These are phyloP conservation scores for Coccyzus lansbergi DNA, from an alignment of 2,797 vertebrate genomes.

Conservation along the genomic window DNA sequence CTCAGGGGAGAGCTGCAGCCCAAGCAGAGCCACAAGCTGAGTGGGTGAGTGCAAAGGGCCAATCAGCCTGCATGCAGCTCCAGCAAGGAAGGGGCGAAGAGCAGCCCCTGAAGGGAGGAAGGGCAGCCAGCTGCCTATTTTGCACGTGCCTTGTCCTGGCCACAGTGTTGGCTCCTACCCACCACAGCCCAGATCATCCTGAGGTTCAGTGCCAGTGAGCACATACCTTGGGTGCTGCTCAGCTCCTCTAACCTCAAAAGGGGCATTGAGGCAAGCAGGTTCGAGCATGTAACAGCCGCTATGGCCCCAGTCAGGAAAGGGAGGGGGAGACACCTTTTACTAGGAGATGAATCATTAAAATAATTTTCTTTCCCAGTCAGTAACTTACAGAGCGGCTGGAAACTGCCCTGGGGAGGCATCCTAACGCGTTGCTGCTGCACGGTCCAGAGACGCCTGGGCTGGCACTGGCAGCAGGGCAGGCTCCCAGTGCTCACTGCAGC, in stretches of 20 bases:
- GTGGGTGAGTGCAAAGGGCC: neutral
- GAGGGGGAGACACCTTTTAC: neutral
- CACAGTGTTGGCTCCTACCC: neutral
- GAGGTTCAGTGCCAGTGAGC: rapidly evolving
- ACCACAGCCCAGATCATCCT: neutral
- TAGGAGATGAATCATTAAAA: neutral
- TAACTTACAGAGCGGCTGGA: conserved; percentile 36
- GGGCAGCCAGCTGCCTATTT: neutral
- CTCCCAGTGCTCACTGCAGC: conserved; percentile 52
- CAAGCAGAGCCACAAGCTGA: neutral
- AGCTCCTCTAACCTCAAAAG: neutral
- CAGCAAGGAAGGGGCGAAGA: neutral
- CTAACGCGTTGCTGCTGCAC: rapidly evolving
- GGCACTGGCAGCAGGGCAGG: neutral
- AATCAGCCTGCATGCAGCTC: rapidly evolving
- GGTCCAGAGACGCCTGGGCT: neutral
- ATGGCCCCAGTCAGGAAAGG: neutral
- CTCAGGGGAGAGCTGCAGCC: neutral
- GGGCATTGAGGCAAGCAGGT: rapidly evolving
- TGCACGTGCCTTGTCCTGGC: neutral
- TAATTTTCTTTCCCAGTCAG: neutral
- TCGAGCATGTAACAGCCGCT: neutral
- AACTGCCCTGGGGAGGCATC: neutral
- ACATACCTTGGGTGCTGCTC: neutral
- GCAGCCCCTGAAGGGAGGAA: neutral